phyloP scores from a whole-genome alignment of 2,797 vertebrate species.

The Nothura maculosa region DNA sequence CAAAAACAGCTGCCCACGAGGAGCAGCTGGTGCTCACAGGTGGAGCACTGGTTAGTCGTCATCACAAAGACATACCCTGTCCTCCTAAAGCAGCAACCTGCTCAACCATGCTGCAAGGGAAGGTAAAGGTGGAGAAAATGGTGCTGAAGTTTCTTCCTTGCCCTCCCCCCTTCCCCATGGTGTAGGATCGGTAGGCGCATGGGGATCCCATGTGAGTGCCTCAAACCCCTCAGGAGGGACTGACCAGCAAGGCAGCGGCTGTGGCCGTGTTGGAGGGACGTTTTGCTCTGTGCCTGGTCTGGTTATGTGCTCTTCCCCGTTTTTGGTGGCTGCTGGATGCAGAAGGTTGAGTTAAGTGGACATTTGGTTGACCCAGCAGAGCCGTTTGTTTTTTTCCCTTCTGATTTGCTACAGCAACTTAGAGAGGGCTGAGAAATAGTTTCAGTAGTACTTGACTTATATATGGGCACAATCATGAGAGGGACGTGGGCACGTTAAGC shows the following conservation, averaged over 20 bases:
- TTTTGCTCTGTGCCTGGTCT: neutral
- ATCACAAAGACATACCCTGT: accelerated
- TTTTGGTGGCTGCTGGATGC: neutral
- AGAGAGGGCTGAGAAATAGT: neutral
- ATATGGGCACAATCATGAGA: accelerated
- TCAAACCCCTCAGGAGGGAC: neutral
- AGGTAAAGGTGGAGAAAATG: neutral
- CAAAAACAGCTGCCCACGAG: neutral
- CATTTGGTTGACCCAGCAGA: neutral
- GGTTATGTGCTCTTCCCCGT: neutral
- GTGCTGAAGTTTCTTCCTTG: neutral
- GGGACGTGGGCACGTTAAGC: no score
- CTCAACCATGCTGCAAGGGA: neutral
- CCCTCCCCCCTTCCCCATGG: accelerated
- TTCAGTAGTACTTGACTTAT: accelerated
- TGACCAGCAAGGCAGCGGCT: neutral
- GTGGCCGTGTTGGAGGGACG: neutral
- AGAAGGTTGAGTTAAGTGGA: accelerated
- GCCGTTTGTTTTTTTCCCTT: neutral
- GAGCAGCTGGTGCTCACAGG: neutral
- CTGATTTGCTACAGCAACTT: neutral
- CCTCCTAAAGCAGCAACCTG: neutral
- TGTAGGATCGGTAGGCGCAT: accelerated
- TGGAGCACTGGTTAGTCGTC: neutral
- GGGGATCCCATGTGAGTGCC: neutral